Evolutionary conservation across 2,888 invertebrate species (phyloP).

Genomic region (Oscheius onirici): DNA sequence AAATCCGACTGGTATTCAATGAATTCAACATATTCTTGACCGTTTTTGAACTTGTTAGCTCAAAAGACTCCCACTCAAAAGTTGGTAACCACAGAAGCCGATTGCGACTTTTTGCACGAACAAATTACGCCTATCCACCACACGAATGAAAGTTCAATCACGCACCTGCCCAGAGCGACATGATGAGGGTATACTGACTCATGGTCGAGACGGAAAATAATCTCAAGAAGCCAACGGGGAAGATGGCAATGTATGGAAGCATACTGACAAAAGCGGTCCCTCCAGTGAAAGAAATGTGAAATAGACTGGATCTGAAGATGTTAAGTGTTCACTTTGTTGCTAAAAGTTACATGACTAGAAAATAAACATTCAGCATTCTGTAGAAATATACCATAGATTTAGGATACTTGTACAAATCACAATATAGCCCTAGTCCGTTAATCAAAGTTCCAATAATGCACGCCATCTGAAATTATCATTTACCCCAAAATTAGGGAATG

Average conservation of each 20-base stretch:
- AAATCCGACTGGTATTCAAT: too few relatives aligned
- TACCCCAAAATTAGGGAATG: background rate
- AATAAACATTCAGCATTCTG: background rate
- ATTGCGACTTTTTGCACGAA: too few relatives aligned
- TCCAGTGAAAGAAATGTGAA: slow-evolving; percentile 1
- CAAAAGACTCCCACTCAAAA: too few relatives aligned
- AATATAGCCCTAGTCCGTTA: background rate
- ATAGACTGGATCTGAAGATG: background rate
- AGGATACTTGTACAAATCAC: background rate
- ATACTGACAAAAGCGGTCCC: background rate
- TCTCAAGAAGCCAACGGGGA: background rate
- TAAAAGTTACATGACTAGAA: background rate
- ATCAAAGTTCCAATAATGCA: background rate
- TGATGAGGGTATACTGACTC: background rate
- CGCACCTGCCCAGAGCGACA: slow-evolving; percentile 8
- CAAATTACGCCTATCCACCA: too few relatives aligned
- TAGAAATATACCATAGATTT: background rate
- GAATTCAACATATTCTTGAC: too few relatives aligned
- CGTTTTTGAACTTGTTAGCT: too few relatives aligned
- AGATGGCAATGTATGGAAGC: background rate
- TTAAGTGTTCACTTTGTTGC: too few relatives aligned
- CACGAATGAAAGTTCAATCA: background rate
- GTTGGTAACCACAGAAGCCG: too few relatives aligned
- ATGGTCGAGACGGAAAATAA: background rate
- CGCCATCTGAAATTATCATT: background rate